A percentile compares a stretch with the other conserved stretches of the same genome.
Evolutionary conservation across 2,113 vertebrate genomes (phyloP).

Genomic region (Hippocampus barbouri): DNA sequence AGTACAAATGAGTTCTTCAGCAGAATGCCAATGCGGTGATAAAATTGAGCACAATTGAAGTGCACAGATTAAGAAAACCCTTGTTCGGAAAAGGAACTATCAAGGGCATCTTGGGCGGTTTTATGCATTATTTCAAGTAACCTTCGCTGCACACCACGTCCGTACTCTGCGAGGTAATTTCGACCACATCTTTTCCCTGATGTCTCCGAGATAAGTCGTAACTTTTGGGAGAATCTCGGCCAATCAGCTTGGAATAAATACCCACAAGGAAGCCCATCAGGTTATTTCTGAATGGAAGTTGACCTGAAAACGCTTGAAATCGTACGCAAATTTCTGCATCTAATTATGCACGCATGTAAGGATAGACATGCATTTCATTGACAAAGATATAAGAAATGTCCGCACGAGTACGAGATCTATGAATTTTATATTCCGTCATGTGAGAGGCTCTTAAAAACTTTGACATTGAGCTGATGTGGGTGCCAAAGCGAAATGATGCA

Average conservation of each 20-base stretch:
- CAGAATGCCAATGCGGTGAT: not conserved
- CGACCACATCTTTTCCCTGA: not conserved
- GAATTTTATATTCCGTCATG: too few relatives aligned
- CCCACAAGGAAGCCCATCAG: conserved; percentile 3
- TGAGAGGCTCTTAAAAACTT: too few relatives aligned
- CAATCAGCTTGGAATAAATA: conserved; percentile 7
- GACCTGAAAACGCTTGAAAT: too few relatives aligned
- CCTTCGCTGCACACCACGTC: not conserved
- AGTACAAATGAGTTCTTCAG: not conserved
- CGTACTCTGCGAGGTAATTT: conserved; percentile 22
- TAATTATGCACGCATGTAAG: too few relatives aligned
- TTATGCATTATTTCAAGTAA: conserved; percentile 13
- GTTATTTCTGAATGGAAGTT: too few relatives aligned
- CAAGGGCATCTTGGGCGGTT: conserved; percentile 11
- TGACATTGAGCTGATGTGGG: too few relatives aligned
- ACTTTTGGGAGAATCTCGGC: conserved; percentile 13
- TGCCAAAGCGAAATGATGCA: too few relatives aligned
- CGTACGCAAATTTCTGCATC: too few relatives aligned
- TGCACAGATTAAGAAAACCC: conserved; percentile 8
- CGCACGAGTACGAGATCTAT: too few relatives aligned
- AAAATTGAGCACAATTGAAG: conserved; percentile 4
- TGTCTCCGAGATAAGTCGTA: conserved; percentile 20
- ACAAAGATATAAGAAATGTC: too few relatives aligned
- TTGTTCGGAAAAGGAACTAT: conserved; percentile 13
- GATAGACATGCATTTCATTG: too few relatives aligned